These are phyloP conservation scores for Parotocinclus haroldoi DNA, from an alignment of 2,797 vertebrate genomes.

Conservation along the genomic window DNA sequence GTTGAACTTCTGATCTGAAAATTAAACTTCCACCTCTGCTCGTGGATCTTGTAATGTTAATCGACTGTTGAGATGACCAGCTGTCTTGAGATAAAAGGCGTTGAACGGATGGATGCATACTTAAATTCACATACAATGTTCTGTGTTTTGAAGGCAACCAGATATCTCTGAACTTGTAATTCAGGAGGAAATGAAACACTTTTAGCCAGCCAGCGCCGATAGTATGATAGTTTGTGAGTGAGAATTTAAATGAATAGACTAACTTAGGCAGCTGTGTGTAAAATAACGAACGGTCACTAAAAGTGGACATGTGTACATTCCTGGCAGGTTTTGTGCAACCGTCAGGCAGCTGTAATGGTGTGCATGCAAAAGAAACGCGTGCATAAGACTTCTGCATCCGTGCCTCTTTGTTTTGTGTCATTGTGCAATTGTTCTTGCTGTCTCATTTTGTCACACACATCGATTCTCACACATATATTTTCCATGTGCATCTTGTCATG, in stretches of 20 bases:
- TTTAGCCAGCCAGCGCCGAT: slow-evolving; percentile 46
- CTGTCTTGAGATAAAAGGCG: too few relatives aligned
- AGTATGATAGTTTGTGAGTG: slow-evolving; percentile 60
- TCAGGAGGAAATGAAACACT: slow-evolving; percentile 19
- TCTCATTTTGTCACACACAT: not conserved
- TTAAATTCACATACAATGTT: too few relatives aligned
- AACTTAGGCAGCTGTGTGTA: slow-evolving; percentile 60
- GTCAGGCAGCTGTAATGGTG: slow-evolving; percentile 61
- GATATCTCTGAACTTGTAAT: too few relatives aligned
- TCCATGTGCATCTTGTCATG: slow-evolving; percentile 8
- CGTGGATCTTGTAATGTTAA: too few relatives aligned
- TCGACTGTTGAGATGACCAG: too few relatives aligned
- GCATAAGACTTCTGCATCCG: not conserved
- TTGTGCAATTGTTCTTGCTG: not conserved
- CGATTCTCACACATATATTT: slow-evolving; percentile 11
- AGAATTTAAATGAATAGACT: slow-evolving; percentile 52
- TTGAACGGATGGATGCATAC: too few relatives aligned
- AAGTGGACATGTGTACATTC: slow-evolving; percentile 72
- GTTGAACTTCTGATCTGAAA: too few relatives aligned
- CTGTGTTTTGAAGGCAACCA: too few relatives aligned
- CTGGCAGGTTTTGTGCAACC: slow-evolving; percentile 67
- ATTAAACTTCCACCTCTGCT: too few relatives aligned
- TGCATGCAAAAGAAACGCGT: slow-evolving; percentile 1
- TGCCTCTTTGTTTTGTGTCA: slow-evolving; percentile 28
- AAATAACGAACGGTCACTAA: slow-evolving; percentile 62